These are phyloP conservation scores for Agelas oroides DNA, from an alignment of 37 sponge, comb jelly and placozoan species.

Conservation along the genomic window DNA sequence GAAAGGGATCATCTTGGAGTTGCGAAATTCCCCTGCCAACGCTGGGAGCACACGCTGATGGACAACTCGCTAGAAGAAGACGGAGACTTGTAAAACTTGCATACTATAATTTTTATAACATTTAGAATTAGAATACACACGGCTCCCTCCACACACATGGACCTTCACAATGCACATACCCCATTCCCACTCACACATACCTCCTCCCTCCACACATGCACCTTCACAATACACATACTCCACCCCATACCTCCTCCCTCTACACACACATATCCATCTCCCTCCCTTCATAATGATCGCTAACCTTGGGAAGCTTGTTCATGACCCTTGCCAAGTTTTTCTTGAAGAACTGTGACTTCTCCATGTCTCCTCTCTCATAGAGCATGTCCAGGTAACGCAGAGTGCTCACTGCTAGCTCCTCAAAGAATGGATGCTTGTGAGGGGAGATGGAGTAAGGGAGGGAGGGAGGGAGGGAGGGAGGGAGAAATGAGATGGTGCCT, in stretches of 20 bases:
- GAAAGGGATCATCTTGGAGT: slow-evolving; percentile 88
- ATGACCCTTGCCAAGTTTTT: slow-evolving; percentile 67
- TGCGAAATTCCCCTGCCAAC: slow-evolving; percentile 70
- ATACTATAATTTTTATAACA: background rate
- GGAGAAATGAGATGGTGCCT: background rate
- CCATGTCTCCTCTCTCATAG: slow-evolving; percentile 74
- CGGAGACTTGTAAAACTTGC: too few relatives aligned
- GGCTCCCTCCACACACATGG: too few relatives aligned
- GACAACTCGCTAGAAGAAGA: slow-evolving; percentile 55
- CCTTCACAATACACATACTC: too few relatives aligned
- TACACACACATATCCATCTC: too few relatives aligned
- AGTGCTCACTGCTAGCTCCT: slow-evolving; percentile 55
- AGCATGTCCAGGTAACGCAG: slow-evolving; percentile 81
- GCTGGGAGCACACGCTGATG: slow-evolving; percentile 76
- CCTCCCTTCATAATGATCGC: background rate
- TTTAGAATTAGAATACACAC: background rate
- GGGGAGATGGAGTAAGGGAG: background rate
- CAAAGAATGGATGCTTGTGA: slow-evolving; percentile 71
- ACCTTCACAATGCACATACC: too few relatives aligned
- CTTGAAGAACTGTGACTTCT: slow-evolving; percentile 91
- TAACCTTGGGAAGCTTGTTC: slow-evolving; percentile 74
- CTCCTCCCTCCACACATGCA: too few relatives aligned
- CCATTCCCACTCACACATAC: too few relatives aligned
- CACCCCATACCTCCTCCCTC: too few relatives aligned
- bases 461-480: background rate